Evolutionary conservation across 2,113 vertebrate species (phyloP), one percentile per base, ranked within the genome.

Genomic region (Marmota monax): DNA sequence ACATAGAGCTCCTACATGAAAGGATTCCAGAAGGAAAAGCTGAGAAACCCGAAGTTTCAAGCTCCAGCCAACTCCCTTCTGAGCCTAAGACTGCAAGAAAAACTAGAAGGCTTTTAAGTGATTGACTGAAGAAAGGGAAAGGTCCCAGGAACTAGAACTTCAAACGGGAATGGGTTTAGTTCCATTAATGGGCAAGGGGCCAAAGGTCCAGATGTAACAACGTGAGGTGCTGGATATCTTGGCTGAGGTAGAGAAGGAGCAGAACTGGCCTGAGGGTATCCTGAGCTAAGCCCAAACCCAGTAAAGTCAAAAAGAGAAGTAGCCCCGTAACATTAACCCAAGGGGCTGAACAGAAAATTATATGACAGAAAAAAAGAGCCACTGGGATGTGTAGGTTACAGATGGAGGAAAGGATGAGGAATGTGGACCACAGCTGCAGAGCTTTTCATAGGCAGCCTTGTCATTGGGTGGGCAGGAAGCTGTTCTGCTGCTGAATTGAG

Each of bases 1-100:
- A 14, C 1, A 7, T 0, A 20, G 39, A 29, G 8, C 39, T 65
- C 69, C 29, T 9, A 1, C 0, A 6, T 6, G 20, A 74, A 39
- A 82, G 11, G 73, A 25, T 37, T 82, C 32, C 51, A n/a, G 20
- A 25, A n/a, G 65, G 65, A 45, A 32, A 80, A 12, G 37, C 7
- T 1, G 61, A 45, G 22, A 42, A 56, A 5, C 22, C 9, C n/a
- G 27, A 58, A 48, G 17, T 25, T 69, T 12, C 18, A 17, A 78
- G 53, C 39, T 37, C 5, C 16, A 27, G 7, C 9, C 9, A 42
- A 72, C 58, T 96, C 32, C 32, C 8, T 9, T 27, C 9, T 53
- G 58, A 89, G 42, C 78, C n/a, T 48, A 48, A 88, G 42, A 10
- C 37, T 93, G 11, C 18, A 27, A 61, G 58, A 87, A 42, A 90